A percentile compares a stretch with the other conserved stretches of the same genome.
These are phyloP conservation scores for Gracilinanus agilis DNA, from an alignment of 2,113 vertebrate species.

Conservation along the genomic window DNA sequence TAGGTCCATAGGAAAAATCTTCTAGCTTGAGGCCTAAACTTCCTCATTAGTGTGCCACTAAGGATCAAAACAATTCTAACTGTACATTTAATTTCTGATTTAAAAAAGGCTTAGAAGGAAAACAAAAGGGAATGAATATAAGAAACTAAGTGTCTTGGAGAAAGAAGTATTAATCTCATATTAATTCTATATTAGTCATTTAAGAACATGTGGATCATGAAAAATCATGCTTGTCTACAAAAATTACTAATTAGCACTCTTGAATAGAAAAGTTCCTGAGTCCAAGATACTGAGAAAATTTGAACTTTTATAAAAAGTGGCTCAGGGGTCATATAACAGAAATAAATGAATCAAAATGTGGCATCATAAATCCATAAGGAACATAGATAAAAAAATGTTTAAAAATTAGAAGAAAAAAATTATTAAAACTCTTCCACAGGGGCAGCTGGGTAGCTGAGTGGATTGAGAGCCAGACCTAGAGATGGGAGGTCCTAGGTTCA, in stretches of 20 bases:
- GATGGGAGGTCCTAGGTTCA: no score
- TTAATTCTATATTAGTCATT: neutral
- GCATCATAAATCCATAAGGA: neutral
- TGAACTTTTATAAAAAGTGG: neutral
- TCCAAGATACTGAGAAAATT: neutral
- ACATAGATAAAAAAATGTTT: neutral
- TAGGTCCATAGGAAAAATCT: constrained; percentile 6
- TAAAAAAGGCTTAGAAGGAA: neutral
- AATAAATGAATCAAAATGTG: neutral
- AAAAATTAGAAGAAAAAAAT: neutral
- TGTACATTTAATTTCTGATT: neutral
- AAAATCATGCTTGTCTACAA: neutral
- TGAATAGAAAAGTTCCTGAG: neutral
- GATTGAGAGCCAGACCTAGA: no score
- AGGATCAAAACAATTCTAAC: neutral
- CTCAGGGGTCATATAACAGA: neutral
- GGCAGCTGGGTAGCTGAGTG: no score
- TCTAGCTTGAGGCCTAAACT: neutral
- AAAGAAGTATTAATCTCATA: neutral
- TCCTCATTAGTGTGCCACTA: neutral
- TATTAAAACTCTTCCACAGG: neutral
- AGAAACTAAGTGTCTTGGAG: neutral
- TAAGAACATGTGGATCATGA: neutral
- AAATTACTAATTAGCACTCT: neutral
- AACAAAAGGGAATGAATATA: neutral